A percentile compares a stretch with the other conserved stretches of the same genome.
phyloP scores from a whole-genome alignment of 2,113 vertebrate species.

The Thomomys bottae region DNA sequence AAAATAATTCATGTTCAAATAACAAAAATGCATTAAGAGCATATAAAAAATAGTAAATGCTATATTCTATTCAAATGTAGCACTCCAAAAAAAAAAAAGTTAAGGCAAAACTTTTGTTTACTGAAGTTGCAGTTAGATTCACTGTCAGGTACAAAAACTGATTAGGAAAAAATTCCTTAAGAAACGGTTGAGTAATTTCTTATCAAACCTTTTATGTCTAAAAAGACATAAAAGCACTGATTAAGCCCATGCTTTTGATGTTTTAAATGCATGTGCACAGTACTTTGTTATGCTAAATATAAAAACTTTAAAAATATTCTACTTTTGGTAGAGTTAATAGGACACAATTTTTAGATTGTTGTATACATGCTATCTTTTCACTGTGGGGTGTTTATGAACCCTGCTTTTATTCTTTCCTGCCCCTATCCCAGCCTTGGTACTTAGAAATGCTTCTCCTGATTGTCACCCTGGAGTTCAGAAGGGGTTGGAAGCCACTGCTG shows the following conservation, averaged over 20 bases:
- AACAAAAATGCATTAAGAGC: neutral
- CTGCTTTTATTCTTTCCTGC: neutral
- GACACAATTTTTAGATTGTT: conserved; percentile 31
- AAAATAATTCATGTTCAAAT: neutral
- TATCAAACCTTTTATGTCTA: conserved; percentile 12
- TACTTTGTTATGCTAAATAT: conserved; percentile 17
- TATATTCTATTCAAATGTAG: neutral
- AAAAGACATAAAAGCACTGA: neutral
- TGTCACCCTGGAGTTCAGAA: neutral
- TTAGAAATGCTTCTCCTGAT: conserved; percentile 2
- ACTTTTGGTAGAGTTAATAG: neutral
- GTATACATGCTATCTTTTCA: neutral
- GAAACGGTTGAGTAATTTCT: conserved; percentile 42
- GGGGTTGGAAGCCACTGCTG: neutral
- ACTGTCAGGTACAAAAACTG: conserved; percentile 10
- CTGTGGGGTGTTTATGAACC: neutral
- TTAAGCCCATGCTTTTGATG: conserved; percentile 4
- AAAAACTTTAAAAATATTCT: conserved; percentile 38
- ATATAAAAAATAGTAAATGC: neutral
- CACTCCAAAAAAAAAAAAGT: neutral
- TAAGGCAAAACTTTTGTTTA: neutral
- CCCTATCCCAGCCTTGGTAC: neutral
- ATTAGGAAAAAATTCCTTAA: conserved; percentile 5
- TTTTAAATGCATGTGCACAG: neutral
- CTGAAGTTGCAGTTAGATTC: neutral